Base-by-base conservation (phyloP, 2,797 vertebrate species). In the Megalops cyprinoides region DNA sequence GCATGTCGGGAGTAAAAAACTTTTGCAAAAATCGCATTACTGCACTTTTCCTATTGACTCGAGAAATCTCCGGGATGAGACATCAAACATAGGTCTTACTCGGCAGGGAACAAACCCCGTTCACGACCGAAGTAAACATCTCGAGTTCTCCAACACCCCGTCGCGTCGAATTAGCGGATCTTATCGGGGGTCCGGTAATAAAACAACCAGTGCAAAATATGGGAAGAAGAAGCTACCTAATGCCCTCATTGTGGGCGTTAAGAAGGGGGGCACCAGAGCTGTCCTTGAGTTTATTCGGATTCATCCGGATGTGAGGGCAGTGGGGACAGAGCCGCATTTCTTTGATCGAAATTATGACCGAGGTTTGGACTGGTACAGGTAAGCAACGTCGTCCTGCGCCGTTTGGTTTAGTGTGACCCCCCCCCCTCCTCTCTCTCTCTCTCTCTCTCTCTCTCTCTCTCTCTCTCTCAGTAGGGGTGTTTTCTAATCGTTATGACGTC, bases 331-430 rank as follows among this genome's bases (percentile, higher is more conserved):
- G 90, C 96, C 97, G 28, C 97, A 98, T 93, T 98, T 98, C 93
- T 98, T 98, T 91, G 97, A 98, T 92, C 92, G 97, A 79, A 96
- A 98, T 94, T 99, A 98, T 88, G 95, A 97, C 83, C 92, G 94
- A 82, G 97, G 97, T 76, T 92, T 98, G 86, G 96, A 97, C 87
- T 98, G 97, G 97, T 98, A 99, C 96, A 97, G 97, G 97, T 98
- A 95, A 95, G 96, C 44, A 12, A 73, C 78, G 39, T 73, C 34
- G 15, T 46, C 18, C 1, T 34, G 44, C 51, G 9, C 6, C 23
- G 44, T 15, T 78, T 62, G 65, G 51, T 5, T 56, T 56, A 4
- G 53, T 18, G 23, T 56, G 20, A 20, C 20, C 20, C 53, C 20
- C 9, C 18, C 3, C 51, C 51, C 49, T 4, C 86, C 53, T 56